Conservation (phyloP, 2,797 vertebrate genomes). For the Petrocephalus schoutedeni region DNA sequence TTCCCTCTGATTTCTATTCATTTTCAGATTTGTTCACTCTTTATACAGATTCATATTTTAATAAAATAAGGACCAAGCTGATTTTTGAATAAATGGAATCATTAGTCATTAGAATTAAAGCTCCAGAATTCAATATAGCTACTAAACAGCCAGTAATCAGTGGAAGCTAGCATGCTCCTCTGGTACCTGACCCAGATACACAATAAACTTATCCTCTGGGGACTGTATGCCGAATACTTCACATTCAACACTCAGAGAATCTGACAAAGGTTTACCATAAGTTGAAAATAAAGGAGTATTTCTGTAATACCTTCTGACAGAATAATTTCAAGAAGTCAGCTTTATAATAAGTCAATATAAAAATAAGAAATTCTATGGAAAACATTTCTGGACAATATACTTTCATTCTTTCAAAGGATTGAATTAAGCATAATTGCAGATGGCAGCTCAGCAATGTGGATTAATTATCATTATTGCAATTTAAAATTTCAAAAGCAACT, state of each 20-base stretch:
- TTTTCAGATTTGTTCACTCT: constrained; percentile 4
- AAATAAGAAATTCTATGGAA: constrained; percentile 15
- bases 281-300: constrained; percentile 17
- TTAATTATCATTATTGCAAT: constrained; percentile 14
- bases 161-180: neutral
- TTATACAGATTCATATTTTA: neutral
- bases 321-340: neutral
- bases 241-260: constrained; percentile 18
- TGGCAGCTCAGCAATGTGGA: constrained; percentile 5
- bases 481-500: neutral
- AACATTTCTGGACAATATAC: neutral
- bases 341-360: constrained; percentile 7
- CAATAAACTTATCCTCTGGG: constrained; percentile 14
- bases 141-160: constrained; percentile 19
- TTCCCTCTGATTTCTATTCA: neutral
- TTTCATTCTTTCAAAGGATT: neutral
- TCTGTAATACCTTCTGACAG: neutral
- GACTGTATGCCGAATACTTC: neutral
- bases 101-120: neutral
- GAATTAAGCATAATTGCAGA: neutral
- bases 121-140: neutral
- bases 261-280: constrained; percentile 18
- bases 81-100: neutral
- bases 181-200: constrained; percentile 21
- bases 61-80: constrained; percentile 8